Conservation (phyloP, 1,140 invertebrate species). For the Polyergus mexicanus region DNA sequence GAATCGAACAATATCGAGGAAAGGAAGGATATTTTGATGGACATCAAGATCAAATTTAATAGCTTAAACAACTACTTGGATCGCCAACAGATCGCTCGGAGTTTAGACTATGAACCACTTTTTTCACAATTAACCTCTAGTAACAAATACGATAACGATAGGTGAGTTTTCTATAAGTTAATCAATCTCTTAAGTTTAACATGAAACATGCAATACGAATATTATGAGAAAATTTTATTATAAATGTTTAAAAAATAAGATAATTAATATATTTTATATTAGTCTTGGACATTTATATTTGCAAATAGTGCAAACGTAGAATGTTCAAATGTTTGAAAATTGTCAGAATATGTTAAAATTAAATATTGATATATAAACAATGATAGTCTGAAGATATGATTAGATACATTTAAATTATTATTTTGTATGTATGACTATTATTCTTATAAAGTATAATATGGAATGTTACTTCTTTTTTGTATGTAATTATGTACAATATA, state of each 20-base stretch:
- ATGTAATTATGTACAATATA: neutral
- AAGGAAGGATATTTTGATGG: slow-evolving; percentile 76
- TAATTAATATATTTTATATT: too few relatives aligned
- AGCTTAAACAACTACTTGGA: slow-evolving; percentile 69
- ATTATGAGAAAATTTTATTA: too few relatives aligned
- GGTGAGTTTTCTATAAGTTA: slow-evolving; percentile 42
- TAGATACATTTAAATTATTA: neutral
- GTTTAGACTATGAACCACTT: slow-evolving; percentile 76
- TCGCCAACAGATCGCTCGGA: slow-evolving; percentile 71
- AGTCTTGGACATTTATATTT: too few relatives aligned
- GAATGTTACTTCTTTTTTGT: neutral
- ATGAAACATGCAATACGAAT: neutral
- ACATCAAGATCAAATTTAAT: slow-evolving; percentile 80
- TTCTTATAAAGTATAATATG: neutral
- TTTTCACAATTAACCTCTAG: slow-evolving; percentile 82
- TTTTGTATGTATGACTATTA: neutral
- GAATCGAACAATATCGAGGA: slow-evolving; percentile 71
- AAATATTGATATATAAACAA: neutral
- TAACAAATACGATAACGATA: slow-evolving; percentile 80
- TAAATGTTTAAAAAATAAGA: too few relatives aligned
- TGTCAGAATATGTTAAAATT: neutral
- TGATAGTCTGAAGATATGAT: neutral
- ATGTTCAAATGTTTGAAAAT: neutral
- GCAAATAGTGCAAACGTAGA: neutral
- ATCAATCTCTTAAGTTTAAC: neutral